phyloP scores from a whole-genome alignment of 2,113 vertebrate species.

The Engraulis encrasicolus region DNA sequence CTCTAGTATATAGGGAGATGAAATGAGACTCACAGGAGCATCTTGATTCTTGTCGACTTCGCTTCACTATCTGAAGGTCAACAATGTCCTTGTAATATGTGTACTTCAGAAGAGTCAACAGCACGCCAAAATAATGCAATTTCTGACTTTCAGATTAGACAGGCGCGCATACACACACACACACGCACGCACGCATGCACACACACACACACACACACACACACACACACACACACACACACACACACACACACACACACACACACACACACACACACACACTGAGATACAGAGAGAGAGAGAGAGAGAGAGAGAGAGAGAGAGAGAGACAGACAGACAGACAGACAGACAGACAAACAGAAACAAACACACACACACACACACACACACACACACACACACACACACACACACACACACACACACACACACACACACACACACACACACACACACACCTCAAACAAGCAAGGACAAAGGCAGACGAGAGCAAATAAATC shows the following conservation, averaged over 20 bases:
- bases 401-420: constrained; percentile 24
- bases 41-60: neutral
- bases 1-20: neutral
- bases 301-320: too few species aligned
- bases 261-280: neutral
- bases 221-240: constrained; percentile 16
- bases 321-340: neutral
- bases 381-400: neutral
- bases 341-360: neutral
- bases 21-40: neutral
- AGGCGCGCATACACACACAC: neutral
- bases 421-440: neutral
- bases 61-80: neutral
- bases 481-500: neutral
- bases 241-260: constrained; percentile 17
- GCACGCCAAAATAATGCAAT: neutral
- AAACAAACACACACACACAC: too few species aligned
- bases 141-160: neutral
- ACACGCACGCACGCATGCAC: neutral
- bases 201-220: neutral
- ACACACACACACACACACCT: constrained; percentile 8
- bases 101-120: neutral
- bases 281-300: too few species aligned
- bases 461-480: neutral
- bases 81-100: neutral